Percentiles rank a stretch among this genome's conserved stretches.
Evolutionary conservation across 2,113 vertebrate species (phyloP).

Genomic region (Ibidorhyncha struthersii): DNA sequence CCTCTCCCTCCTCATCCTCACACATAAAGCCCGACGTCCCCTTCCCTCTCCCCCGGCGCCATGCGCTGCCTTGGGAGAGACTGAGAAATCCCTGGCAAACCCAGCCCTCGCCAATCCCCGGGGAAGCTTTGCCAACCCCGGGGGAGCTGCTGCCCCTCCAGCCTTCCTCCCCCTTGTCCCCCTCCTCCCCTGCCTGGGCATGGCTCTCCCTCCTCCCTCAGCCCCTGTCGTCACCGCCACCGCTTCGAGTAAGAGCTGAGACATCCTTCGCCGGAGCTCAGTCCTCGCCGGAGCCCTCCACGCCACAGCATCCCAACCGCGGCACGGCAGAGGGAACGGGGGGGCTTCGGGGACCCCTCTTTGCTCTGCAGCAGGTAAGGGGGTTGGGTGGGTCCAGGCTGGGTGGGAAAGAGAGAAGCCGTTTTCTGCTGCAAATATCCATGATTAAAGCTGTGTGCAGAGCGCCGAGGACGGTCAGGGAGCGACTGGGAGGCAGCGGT

Average conservation of each 20-base stretch:
- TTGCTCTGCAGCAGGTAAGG: background rate
- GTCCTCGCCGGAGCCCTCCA: background rate
- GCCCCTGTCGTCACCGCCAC: background rate
- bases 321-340: background rate
- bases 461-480: fast-evolving
- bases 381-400: background rate
- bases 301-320: background rate
- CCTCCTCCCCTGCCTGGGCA: background rate
- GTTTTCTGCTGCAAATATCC: background rate
- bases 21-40: background rate
- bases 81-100: background rate
- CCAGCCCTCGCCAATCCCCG: background rate
- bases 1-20: background rate
- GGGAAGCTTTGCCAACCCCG: background rate
- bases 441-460: background rate
- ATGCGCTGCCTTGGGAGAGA: background rate
- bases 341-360: background rate
- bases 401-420: background rate
- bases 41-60: background rate
- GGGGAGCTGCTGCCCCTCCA: too few species aligned
- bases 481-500: background rate
- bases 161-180: background rate
- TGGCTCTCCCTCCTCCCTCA: background rate
- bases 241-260: background rate
- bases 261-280: background rate